phyloP scores from a whole-genome alignment of 2,888 invertebrate species.

The Ophion slaviceki region DNA sequence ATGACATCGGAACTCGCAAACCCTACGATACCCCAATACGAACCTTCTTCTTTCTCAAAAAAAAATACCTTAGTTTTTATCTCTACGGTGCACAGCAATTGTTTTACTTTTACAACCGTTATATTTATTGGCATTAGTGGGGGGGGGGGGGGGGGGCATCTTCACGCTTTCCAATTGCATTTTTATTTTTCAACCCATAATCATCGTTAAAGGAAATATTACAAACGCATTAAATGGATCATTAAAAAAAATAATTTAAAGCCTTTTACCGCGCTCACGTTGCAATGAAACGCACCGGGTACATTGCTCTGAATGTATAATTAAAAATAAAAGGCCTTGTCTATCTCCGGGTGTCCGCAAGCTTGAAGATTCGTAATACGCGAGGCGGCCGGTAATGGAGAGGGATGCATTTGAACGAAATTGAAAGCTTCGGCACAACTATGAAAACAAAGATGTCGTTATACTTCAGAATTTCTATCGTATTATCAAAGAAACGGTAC shows the following conservation, averaged over 20 bases:
- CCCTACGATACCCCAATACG: neutral
- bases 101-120: no score
- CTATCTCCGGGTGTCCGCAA: conserved; percentile 44
- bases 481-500: no score
- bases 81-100: no score
- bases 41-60: no score
- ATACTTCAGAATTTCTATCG: conserved; percentile 9
- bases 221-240: no score
- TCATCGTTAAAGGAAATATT: no score
- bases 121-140: no score
- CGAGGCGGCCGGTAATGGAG: conserved; percentile 32
- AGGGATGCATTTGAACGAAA: conserved; percentile 4
- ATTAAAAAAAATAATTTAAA: no score
- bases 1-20: conserved; percentile 39
- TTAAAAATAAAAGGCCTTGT: conserved; percentile 52
- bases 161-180: no score
- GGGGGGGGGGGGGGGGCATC: no score
- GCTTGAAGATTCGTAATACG: conserved; percentile 32
- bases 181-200: no score
- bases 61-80: no score
- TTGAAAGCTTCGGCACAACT: conserved; percentile 17
- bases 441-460: conserved; percentile 4
- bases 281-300: neutral
- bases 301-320: conserved; percentile 35
- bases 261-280: neutral